These are phyloP conservation scores for Adoxophyes honmai DNA, from an alignment of 1,140 invertebrate genomes.

Conservation along the genomic window DNA sequence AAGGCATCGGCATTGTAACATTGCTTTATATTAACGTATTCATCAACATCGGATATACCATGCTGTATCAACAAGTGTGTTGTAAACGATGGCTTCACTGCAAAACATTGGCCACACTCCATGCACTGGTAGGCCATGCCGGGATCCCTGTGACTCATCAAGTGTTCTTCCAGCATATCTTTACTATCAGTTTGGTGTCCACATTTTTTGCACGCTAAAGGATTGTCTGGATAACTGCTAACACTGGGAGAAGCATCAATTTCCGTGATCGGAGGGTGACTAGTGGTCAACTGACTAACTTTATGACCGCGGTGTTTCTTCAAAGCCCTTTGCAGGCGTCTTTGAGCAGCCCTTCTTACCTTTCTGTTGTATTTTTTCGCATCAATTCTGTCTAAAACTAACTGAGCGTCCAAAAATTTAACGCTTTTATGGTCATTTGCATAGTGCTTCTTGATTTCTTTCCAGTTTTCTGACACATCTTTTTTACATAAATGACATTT, in stretches of 20 bases:
- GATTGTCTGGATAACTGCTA: not conserved
- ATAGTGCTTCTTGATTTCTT: conserved; percentile 55
- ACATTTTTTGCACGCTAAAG: conserved; percentile 78
- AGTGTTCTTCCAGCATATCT: conserved; percentile 73
- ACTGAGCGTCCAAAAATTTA: conserved; percentile 51
- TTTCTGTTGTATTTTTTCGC: conserved; percentile 32
- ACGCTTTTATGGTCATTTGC: conserved; percentile 42
- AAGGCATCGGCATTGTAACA: conserved; percentile 76
- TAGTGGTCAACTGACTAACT: conserved; percentile 25
- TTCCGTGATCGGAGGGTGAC: not conserved
- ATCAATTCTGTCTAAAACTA: conserved; percentile 39
- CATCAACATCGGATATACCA: conserved; percentile 76
- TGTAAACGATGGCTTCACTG: conserved; percentile 80
- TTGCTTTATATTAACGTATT: conserved; percentile 78
- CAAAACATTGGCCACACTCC: conserved; percentile 83
- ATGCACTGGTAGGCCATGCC: conserved; percentile 81
- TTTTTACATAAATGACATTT: conserved; percentile 51
- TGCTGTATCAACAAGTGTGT: conserved; percentile 82
- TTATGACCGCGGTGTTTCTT: conserved; percentile 19
- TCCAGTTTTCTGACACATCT: conserved; percentile 46
- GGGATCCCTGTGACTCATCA: conserved; percentile 76
- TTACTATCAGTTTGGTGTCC: conserved; percentile 70
- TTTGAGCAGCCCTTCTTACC: conserved; percentile 17
- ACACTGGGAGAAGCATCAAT: not conserved
- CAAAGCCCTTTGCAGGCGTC: conserved; percentile 22